Evolutionary conservation across 1,140 invertebrate species (phyloP), one percentile per base, ranked within the genome.

Genomic region (Diplogasteroides magnus): DNA sequence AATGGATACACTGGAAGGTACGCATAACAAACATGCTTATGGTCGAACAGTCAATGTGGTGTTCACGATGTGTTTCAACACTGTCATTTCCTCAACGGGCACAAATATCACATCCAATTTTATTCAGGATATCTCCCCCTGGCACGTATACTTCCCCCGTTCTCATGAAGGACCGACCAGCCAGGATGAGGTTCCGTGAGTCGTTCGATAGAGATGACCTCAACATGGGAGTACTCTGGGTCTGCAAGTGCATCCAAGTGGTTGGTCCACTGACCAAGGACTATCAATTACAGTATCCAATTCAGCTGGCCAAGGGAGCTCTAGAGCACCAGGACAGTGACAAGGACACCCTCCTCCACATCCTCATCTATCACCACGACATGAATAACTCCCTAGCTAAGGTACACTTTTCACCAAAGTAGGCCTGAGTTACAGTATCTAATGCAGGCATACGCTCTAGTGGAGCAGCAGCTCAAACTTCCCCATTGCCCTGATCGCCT

Each of bases 381-480:
- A 58, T n/a, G n/a, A n/a, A n/a, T n/a, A n/a, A n/a, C n/a, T n/a
- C n/a, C 76, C n/a, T 72, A 64, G 6, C 6, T 48, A 48, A 6
- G 37, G 37, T 48, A 48, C 37, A 48, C 37, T 19, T 19, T 19
- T 19, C 37, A 19, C 37, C 37, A 48, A 6, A 6, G 37, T 48
- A 48, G 6, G 6, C 37, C 19, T 11, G 6, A 48, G 37, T 48
- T 48, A 19, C 37, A 19, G 37, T 11, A 72, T 25, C 58, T 57
- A 0, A 60, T 64, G 14, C 83, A 82, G 48, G 78, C 82, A 23
- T 82, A 80, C 56, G 77, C 80, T 3, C 69, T 82, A 58, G 77
- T 80, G n/a, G 80, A 82, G 65, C 80, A 80, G 32, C 80, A 82
- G 72, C 64, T 80, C 1, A 82, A 82, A 63, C 69, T 72, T 1